Percentiles rank a stretch among this genome's conserved stretches.
These are phyloP conservation scores for Melanotaenia duboulayi DNA, from an alignment of 2,113 vertebrate species.

Conservation along the genomic window DNA sequence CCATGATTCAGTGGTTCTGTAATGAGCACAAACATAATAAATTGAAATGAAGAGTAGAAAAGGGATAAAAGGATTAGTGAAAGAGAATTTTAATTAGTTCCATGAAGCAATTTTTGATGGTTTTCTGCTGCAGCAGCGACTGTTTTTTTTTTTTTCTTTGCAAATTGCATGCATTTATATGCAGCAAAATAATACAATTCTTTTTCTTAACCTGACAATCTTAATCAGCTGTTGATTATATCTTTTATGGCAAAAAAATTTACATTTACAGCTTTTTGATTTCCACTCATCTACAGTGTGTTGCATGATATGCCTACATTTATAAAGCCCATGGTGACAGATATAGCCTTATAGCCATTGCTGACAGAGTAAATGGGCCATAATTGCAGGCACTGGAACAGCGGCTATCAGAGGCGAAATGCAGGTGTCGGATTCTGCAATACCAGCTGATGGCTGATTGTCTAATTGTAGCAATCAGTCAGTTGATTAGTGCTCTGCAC, in stretches of 20 bases:
- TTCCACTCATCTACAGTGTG: constrained; percentile 20
- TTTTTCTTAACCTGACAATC: constrained; percentile 43
- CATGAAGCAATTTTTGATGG: constrained; percentile 27
- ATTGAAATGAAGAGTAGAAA: constrained; percentile 37
- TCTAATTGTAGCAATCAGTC: constrained; percentile 82
- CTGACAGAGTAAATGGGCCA: constrained; percentile 65
- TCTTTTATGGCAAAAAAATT: constrained; percentile 23
- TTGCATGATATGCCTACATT: constrained; percentile 33
- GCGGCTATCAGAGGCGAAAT: constrained; percentile 66
- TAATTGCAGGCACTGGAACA: constrained; percentile 70
- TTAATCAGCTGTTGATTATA: constrained; percentile 40
- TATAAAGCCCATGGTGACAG: constrained; percentile 39
- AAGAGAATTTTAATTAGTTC: constrained; percentile 62
- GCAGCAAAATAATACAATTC: constrained; percentile 1
- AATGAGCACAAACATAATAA: constrained; percentile 40
- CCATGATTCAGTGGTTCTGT: constrained; percentile 27
- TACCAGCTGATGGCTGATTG: constrained; percentile 77
- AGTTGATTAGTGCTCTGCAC: constrained; percentile 66
- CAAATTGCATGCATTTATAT: constrained; percentile 36
- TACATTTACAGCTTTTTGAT: constrained; percentile 53
- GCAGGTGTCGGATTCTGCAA: constrained; percentile 77
- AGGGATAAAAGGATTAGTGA: constrained; percentile 63
- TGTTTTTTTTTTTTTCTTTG: constrained; percentile 1
- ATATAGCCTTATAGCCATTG: constrained; percentile 54
- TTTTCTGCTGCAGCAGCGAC: constrained; percentile 18